Conservation (phyloP, 2,888 invertebrate species). For the Morinoia aosen region DNA sequence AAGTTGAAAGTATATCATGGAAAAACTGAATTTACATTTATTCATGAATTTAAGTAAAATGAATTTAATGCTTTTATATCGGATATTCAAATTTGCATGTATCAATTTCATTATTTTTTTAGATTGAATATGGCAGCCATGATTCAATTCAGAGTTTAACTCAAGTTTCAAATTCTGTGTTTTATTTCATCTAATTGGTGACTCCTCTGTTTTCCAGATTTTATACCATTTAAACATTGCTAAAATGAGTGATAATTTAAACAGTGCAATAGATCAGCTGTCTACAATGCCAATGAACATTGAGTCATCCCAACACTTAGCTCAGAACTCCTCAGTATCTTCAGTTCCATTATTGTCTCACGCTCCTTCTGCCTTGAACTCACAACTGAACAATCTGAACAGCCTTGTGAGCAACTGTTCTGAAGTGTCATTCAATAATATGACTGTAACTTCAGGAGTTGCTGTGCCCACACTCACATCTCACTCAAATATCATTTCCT, state of each 20-base stretch:
- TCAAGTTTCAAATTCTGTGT: not conserved
- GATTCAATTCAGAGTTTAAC: too few species aligned
- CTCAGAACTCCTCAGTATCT: constrained; percentile 30
- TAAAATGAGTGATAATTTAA: constrained; percentile 36
- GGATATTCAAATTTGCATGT: too few species aligned
- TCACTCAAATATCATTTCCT: constrained; percentile 39
- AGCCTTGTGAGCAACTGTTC: constrained; percentile 45
- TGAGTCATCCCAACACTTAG: constrained; percentile 30
- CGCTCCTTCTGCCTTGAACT: constrained; percentile 27
- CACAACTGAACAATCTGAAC: constrained; percentile 35
- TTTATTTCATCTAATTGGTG: not conserved
- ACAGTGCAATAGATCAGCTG: constrained; percentile 22
- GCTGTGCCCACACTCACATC: constrained; percentile 35
- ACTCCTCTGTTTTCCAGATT: not conserved
- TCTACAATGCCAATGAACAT: constrained; percentile 41
- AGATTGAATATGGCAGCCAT: too few species aligned
- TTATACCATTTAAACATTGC: not conserved
- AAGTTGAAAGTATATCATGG: too few species aligned
- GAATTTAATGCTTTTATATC: too few species aligned
- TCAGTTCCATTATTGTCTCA: constrained; percentile 27
- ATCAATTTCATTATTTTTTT: too few species aligned
- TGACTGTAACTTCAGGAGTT: constrained; percentile 44
- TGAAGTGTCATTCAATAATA: constrained; percentile 12
- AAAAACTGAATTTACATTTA: too few species aligned
- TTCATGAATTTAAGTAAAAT: too few species aligned